These are phyloP conservation scores for Drosophila funebris DNA, from an alignment of 1,140 invertebrate genomes.

Conservation along the genomic window DNA sequence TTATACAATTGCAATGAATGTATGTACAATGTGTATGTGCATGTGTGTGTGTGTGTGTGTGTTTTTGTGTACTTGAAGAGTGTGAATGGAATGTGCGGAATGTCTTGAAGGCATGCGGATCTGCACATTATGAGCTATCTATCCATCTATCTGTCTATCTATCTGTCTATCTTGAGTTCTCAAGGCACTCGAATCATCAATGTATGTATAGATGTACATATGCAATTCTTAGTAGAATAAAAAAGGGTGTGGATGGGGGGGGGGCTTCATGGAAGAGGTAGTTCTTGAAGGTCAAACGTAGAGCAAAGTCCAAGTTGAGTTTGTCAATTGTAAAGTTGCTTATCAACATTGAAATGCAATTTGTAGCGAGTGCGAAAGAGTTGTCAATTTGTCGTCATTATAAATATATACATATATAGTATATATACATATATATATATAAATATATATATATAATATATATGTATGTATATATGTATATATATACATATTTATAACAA, in stretches of 20 bases:
- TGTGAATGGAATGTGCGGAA: constrained; percentile 9
- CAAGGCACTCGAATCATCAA: background rate
- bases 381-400: constrained; percentile 1
- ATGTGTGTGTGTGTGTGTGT: background rate
- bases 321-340: constrained; percentile 5
- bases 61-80: constrained; percentile 7
- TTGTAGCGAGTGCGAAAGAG: background rate
- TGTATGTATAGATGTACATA: background rate
- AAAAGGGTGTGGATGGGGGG: too few species aligned
- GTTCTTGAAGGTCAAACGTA: background rate
- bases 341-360: constrained; percentile 2
- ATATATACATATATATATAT: constrained; percentile 24
- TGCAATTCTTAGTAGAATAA: background rate
- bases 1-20: background rate
- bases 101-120: constrained; percentile 12
- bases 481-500: constrained; percentile 28
- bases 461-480: too few species aligned
- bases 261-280: too few species aligned
- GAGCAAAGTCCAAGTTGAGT: background rate
- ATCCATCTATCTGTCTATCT: background rate
- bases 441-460: constrained; percentile 26
- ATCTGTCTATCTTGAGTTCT: background rate
- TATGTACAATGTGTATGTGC: background rate
- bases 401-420: constrained; percentile 19
- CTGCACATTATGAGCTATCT: constrained; percentile 7